A percentile compares a stretch with the other conserved stretches of the same genome.
Evolutionary conservation across 92 coral and sea anemone genomes (phyloP).

Genomic region (Parazoanthus darwini): DNA sequence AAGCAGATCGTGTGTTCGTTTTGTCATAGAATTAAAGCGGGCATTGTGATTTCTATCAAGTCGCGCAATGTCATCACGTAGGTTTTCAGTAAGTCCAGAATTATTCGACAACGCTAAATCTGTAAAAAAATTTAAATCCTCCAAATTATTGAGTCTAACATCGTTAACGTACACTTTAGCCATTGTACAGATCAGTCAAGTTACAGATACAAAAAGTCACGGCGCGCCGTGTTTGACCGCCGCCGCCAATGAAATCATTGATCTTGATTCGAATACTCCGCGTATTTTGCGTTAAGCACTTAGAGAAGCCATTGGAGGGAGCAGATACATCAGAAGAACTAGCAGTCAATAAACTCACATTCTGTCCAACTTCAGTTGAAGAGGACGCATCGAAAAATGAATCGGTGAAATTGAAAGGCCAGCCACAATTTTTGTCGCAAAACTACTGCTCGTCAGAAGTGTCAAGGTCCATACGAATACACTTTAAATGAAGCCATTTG

Average conservation of each 20-base stretch:
- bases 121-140: background rate
- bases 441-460: slow-evolving; percentile 23
- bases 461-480: slow-evolving; percentile 33
- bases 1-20: too few relatives aligned
- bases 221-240: too few relatives aligned
- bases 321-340: background rate
- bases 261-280: slow-evolving; percentile 35
- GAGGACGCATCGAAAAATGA: slow-evolving; percentile 28
- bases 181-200: too few relatives aligned
- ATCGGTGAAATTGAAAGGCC: slow-evolving; percentile 41
- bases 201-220: too few relatives aligned
- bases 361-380: background rate
- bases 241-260: too few relatives aligned
- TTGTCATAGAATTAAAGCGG: too few relatives aligned
- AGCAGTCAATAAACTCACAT: background rate
- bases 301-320: background rate
- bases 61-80: too few relatives aligned
- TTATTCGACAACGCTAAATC: too few relatives aligned
- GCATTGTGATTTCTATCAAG: too few relatives aligned
- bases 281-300: slow-evolving; percentile 28
- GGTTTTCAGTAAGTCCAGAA: too few relatives aligned
- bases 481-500: slow-evolving; percentile 38
- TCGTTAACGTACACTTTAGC: too few relatives aligned
- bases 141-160: background rate
- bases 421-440: slow-evolving; percentile 26